Percentiles rank a stretch among this genome's conserved stretches.
These are phyloP conservation scores for Ceratitis capitata DNA, from an alignment of 1,140 invertebrate species.

Conservation along the genomic window DNA sequence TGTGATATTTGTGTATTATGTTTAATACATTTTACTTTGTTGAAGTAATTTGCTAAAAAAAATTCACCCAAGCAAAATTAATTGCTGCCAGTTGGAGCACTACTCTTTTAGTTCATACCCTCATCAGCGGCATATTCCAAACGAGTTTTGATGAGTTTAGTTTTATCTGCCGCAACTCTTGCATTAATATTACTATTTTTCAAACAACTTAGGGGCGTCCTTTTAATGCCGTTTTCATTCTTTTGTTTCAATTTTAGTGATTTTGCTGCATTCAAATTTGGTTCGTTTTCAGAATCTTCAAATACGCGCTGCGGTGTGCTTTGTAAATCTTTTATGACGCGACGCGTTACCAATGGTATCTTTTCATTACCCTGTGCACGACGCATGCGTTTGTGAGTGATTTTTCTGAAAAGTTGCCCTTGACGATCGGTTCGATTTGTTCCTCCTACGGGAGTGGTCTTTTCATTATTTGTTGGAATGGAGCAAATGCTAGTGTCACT, in stretches of 20 bases:
- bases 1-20: background rate
- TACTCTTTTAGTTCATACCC: background rate
- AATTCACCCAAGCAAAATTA: background rate
- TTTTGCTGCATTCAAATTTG: constrained; percentile 45
- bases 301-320: constrained; percentile 48
- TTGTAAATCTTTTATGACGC: constrained; percentile 46
- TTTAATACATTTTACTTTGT: background rate
- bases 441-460: background rate
- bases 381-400: constrained; percentile 57
- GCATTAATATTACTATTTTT: constrained; percentile 56
- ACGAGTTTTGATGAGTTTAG: constrained; percentile 46
- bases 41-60: background rate
- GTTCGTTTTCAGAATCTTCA: constrained; percentile 47
- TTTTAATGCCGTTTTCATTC: constrained; percentile 41
- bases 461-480: background rate
- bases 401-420: constrained; percentile 15
- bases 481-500: constrained; percentile 49
- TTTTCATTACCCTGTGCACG: constrained; percentile 54
- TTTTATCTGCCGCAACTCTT: constrained; percentile 48
- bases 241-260: background rate
- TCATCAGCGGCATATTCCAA: constrained; percentile 49
- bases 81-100: background rate
- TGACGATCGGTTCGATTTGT: background rate
- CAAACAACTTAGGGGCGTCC: constrained; percentile 57
- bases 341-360: constrained; percentile 46